Percentiles rank a stretch among this genome's conserved stretches.
Conservation (phyloP, 2,888 invertebrate species). For the Ophion ellenae region DNA sequence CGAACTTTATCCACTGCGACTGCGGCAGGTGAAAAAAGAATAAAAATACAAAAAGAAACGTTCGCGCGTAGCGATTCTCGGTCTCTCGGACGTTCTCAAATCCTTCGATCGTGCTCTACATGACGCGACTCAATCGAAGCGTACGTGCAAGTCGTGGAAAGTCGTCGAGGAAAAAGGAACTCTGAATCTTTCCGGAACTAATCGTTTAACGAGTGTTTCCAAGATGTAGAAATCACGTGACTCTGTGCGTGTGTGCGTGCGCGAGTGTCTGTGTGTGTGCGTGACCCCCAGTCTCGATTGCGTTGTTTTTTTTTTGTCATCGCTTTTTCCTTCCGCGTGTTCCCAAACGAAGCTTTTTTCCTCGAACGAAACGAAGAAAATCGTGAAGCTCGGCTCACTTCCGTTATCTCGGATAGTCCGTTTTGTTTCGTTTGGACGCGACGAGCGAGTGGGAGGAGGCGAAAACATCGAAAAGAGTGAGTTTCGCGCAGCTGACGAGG, state of each 20-base stretch:
- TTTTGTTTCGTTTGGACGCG: too few species aligned
- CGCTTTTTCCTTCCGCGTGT: not conserved
- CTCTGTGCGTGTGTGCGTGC: conserved; percentile 54
- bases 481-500: conserved; percentile 25
- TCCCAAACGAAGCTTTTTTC: not conserved
- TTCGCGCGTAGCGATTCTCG: not conserved
- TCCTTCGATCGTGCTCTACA: conserved; percentile 3
- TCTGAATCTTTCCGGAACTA: conserved; percentile 2
- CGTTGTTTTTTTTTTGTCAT: not conserved
- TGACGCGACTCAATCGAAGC: conserved; percentile 20
- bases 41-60: not conserved
- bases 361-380: not conserved
- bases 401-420: too few species aligned
- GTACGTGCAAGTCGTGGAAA: conserved; percentile 9
- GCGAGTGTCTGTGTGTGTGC: conserved; percentile 24
- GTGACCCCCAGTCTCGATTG: not conserved
- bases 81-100: not conserved
- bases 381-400: too few species aligned
- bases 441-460: not conserved
- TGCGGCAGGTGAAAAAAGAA: not conserved
- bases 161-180: conserved; percentile 1
- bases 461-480: conserved; percentile 13
- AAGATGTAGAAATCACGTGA: conserved; percentile 69
- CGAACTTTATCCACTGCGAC: too few species aligned
- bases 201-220: conserved; percentile 51